Conservation (phyloP, 2,888 invertebrate genomes). For the Melanostoma scalare region DNA sequence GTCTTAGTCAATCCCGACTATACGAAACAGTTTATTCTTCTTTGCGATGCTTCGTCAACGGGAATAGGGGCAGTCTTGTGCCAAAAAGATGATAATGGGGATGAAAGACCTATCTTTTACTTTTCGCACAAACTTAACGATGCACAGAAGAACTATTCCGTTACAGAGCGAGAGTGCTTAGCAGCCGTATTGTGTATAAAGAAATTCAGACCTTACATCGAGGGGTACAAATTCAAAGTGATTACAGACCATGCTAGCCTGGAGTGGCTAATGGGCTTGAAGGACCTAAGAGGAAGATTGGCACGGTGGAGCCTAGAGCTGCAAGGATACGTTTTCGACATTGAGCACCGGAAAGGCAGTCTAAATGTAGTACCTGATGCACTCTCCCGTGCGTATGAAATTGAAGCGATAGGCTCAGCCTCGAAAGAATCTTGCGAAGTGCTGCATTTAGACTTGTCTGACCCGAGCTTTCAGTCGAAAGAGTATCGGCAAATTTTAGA, state of each 20-base stretch:
- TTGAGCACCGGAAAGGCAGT: background rate
- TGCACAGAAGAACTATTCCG: conserved; percentile 29
- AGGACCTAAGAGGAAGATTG: conserved; percentile 74
- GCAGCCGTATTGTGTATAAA: conserved; percentile 29
- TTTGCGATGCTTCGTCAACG: too few relatives aligned
- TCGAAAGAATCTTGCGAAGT: background rate
- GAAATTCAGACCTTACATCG: conserved; percentile 54
- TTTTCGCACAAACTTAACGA: conserved; percentile 19
- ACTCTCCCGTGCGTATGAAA: too few relatives aligned
- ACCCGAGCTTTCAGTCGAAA: background rate
- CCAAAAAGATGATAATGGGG: too few relatives aligned
- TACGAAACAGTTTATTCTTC: too few relatives aligned
- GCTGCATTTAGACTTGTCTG: conserved; percentile 8
- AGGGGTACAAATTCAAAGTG: conserved; percentile 68
- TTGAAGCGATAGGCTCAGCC: too few relatives aligned
- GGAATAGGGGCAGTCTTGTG: too few relatives aligned
- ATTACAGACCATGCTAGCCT: conserved; percentile 75
- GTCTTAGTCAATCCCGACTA: background rate
- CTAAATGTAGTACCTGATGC: too few relatives aligned
- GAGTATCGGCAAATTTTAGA: background rate
- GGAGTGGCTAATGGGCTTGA: conserved; percentile 74
- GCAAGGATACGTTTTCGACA: conserved; percentile 56
- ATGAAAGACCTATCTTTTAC: too few relatives aligned
- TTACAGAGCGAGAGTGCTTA: conserved; percentile 42
- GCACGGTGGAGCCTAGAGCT: conserved; percentile 72